Evolutionary conservation across 30 jellyfish, hydroid and myxozoan genomes (phyloP), one percentile per base, ranked within the genome.

Genomic region (Rhopilema esculentum): DNA sequence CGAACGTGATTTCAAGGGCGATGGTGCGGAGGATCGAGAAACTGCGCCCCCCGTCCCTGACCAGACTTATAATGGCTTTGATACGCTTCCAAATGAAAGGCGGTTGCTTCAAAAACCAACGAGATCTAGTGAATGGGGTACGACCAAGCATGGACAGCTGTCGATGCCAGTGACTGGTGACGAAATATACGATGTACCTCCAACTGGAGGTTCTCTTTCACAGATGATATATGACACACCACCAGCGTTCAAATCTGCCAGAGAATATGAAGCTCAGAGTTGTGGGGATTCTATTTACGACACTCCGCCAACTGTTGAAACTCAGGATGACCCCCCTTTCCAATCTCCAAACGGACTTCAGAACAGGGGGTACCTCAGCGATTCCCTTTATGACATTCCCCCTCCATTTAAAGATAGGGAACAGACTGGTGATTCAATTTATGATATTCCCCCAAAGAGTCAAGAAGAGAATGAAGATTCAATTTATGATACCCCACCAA

Each of bases 41-140:
- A 16, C 21, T 20, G 73, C 64, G 4, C 96, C 96, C 19, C 91
- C 96, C 19, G 66, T 79, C 16, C 96, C 96, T 1, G 91, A 77
- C 61, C 87, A 52, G 20, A 87, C 96, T 0, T 87, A 87, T 68
- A 49, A 84, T 25, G 96, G 91, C 31, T 77, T 74, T 69, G 96
- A 87, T 25, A 70, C 49, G 15, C 30, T 87, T 40, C 96, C 96
- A 4, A 28, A 61, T 2, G 87, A 27, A 24, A 27, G 30, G 52
- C 23, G 50, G 49, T 27, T 50, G 27, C 49, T 20, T 2, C 87
- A 77, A 52, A 53, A 62, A 23, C 76, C 65, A 25, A 57, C 87
- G 12, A 71, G 82, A 28, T 26, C 33, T 18, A 71, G 82, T 71
- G 82, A 53, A 19, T 26, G 64, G 49, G 82, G 63, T 20, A 71